These are phyloP conservation scores for Himantopus leucocephalus DNA, from an alignment of 2,113 vertebrate genomes.

Conservation along the genomic window DNA sequence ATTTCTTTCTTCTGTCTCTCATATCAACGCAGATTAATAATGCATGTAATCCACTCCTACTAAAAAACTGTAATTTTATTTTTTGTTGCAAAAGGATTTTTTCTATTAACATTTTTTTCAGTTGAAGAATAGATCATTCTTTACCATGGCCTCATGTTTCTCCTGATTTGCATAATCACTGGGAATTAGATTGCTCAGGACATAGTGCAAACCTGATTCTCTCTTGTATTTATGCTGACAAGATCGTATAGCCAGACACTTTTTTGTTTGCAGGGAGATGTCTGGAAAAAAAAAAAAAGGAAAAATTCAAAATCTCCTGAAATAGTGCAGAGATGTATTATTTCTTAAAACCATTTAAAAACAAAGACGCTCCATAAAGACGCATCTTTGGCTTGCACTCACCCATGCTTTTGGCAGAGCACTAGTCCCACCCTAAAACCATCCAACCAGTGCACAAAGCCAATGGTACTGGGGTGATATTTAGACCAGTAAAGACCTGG, in stretches of 20 bases:
- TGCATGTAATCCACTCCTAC: neutral
- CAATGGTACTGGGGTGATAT: neutral
- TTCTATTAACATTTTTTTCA: neutral
- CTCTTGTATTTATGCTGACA: neutral
- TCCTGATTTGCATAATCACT: neutral
- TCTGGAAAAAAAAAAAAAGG: neutral
- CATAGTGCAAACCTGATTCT: neutral
- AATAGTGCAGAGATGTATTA: neutral
- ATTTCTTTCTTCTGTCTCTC: neutral
- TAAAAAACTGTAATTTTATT: neutral
- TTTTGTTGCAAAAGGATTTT: neutral
- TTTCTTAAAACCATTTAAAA: neutral
- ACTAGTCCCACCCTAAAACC: neutral
- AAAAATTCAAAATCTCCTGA: neutral
- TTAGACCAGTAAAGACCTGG: neutral
- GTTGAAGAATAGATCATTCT: neutral
- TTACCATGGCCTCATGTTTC: neutral
- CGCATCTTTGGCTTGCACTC: fast-evolving
- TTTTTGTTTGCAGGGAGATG: neutral
- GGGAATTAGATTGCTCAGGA: neutral
- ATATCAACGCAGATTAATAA: neutral
- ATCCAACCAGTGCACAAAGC: neutral
- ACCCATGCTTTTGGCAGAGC: neutral
- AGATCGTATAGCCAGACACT: neutral
- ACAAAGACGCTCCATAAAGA: neutral